Base-by-base conservation (phyloP, 2,888 invertebrate genomes). In the Itoplectis maculator region DNA sequence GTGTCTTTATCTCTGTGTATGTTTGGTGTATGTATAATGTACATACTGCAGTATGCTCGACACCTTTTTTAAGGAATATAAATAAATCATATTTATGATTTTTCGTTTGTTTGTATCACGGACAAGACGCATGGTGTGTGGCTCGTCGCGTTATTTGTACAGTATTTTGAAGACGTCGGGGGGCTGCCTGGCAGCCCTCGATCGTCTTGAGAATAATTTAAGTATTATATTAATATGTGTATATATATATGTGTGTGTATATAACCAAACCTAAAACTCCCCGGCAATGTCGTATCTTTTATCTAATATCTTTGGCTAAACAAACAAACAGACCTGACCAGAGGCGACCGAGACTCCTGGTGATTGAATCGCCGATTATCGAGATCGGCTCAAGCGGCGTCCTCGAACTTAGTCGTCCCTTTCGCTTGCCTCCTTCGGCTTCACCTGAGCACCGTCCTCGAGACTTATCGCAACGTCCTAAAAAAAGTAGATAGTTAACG, bases 291-390 rank as follows among this genome's bases (percentile, higher is more conserved):
- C 45, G 29, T 29, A 29, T 45, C 35, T 70, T 75, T 66, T 82
- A 69, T 69, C 82, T 89, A 87, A 87, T 87, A 86, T 90, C 90
- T 90, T 90, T 90, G 90, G 90, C 90, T 90, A 89, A 87, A 86
- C 81, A 88, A 86, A 80, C 80, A 86, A 86, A 86, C 82, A 81
- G 86, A 84, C 78, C 83, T 69, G 81, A 84, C 81, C 37, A 18
- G 70, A 83, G 65, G 65, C 81, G 79, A 83, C 69, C 35, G 42
- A 37, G 11, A 42, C 37, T 42, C 29, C 40, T 54, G 74, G 54
- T 40, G 9, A 63, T 69, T 29, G 29, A 3, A 2, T 29, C 29
- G 29, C 11, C 13, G 29, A 18, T 29, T 29, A 56, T 29, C 29
- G 13, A 29, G 29, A 56, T n/a, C n/a, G 56, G 35, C 9, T 35